Conservation (phyloP, 2,113 vertebrate genomes). For the Thryonomys swinderianus region DNA sequence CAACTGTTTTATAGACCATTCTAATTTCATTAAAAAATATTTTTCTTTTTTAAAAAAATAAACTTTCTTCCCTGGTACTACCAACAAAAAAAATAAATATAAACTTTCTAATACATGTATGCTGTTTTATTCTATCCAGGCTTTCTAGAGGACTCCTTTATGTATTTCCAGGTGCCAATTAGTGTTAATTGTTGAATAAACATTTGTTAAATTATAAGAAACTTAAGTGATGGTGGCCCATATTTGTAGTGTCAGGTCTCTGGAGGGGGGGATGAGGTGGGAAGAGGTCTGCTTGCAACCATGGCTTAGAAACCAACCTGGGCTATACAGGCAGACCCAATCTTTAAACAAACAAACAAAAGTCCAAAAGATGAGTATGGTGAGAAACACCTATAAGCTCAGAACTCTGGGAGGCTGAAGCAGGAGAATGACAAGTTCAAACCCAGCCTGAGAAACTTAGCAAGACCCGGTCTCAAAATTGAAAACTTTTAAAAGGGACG, state of each 20-base stretch:
- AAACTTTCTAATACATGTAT: neutral
- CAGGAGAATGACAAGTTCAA: neutral
- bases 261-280: neutral
- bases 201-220: neutral
- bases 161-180: neutral
- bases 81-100: too few relatives aligned
- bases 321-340: neutral
- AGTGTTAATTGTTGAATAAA: neutral
- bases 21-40: conserved; percentile 34
- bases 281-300: neutral
- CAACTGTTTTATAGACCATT: conserved; percentile 13
- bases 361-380: neutral
- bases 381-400: neutral
- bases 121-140: neutral
- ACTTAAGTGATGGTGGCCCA: neutral
- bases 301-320: neutral
- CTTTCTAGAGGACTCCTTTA: neutral
- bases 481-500: neutral
- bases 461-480: neutral
- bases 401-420: neutral
- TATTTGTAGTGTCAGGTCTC: neutral
- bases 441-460: neutral
- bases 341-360: neutral
- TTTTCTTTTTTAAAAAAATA: neutral
- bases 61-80: too few relatives aligned